Conservation (phyloP, 2,113 vertebrate genomes). For the Prionailurus bengalensis region DNA sequence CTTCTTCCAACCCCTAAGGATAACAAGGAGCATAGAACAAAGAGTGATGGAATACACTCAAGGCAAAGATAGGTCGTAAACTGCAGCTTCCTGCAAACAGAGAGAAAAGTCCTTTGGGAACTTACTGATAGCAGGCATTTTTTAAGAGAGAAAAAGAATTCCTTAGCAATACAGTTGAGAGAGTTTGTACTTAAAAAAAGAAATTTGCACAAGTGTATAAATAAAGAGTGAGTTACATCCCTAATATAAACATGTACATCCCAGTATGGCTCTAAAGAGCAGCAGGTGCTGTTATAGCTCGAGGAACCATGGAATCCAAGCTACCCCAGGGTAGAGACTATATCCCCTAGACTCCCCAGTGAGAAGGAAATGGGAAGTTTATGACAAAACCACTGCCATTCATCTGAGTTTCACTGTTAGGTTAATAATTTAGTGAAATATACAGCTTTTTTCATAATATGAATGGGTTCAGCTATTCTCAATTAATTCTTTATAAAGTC, state of each 20-base stretch:
- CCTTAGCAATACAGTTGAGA: not conserved
- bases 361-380: not conserved
- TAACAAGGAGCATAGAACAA: not conserved
- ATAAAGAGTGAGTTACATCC: not conserved
- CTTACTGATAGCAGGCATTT: not conserved
- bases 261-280: not conserved
- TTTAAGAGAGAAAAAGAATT: slow-evolving; percentile 23
- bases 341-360: not conserved
- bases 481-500: not conserved
- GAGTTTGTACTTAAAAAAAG: not conserved
- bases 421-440: slow-evolving; percentile 1
- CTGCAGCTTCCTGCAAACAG: not conserved
- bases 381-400: not conserved
- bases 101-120: slow-evolving; percentile 29
- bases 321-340: not conserved
- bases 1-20: slow-evolving; percentile 34
- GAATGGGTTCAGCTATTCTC: not conserved
- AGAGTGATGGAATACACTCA: slow-evolving; percentile 33
- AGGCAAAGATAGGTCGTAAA: not conserved
- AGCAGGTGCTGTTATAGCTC: not conserved
- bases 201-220: not conserved
- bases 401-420: not conserved
- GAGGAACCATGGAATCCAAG: not conserved
- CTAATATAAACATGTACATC: not conserved
- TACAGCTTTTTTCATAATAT: not conserved